Conservation (phyloP, 23 tunicate genomes). For the Styela plicata region DNA sequence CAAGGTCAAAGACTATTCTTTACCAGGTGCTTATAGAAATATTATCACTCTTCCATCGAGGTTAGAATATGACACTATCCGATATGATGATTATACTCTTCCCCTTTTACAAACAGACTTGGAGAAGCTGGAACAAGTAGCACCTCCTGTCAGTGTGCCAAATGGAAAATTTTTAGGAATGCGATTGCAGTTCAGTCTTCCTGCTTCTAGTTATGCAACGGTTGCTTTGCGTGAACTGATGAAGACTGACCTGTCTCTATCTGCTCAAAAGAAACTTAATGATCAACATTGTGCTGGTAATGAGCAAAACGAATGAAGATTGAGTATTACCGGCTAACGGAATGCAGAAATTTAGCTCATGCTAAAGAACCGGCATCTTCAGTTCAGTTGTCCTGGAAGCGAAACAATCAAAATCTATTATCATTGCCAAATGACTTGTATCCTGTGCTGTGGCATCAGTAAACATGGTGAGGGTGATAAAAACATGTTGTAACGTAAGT, state of each 20-base stretch:
- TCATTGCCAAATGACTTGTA: too few relatives aligned
- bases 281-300: conserved; percentile 29
- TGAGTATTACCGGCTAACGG: too few relatives aligned
- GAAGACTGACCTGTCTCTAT: conserved; percentile 53
- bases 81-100: conserved; percentile 41
- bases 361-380: too few relatives aligned
- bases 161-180: conserved; percentile 51
- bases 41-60: conserved; percentile 30
- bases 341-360: too few relatives aligned
- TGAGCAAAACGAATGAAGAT: too few relatives aligned
- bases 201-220: conserved; percentile 72
- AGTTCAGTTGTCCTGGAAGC: too few relatives aligned
- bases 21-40: conserved; percentile 76
- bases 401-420: too few relatives aligned
- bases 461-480: too few relatives aligned
- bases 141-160: conserved; percentile 18
- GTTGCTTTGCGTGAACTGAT: conserved; percentile 75
- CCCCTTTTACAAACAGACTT: conserved; percentile 52
- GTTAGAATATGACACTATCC: conserved; percentile 43
- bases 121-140: conserved; percentile 31
- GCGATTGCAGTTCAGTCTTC: conserved; percentile 37
- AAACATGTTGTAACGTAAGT: too few relatives aligned
- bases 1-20: conserved; percentile 55
- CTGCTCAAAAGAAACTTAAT: conserved; percentile 43
- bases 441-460: too few relatives aligned